A percentile compares a stretch with the other conserved stretches of the same genome.
Conservation (phyloP, 53 echinoderm and acorn worm genomes). For the Arbacia lixula region DNA sequence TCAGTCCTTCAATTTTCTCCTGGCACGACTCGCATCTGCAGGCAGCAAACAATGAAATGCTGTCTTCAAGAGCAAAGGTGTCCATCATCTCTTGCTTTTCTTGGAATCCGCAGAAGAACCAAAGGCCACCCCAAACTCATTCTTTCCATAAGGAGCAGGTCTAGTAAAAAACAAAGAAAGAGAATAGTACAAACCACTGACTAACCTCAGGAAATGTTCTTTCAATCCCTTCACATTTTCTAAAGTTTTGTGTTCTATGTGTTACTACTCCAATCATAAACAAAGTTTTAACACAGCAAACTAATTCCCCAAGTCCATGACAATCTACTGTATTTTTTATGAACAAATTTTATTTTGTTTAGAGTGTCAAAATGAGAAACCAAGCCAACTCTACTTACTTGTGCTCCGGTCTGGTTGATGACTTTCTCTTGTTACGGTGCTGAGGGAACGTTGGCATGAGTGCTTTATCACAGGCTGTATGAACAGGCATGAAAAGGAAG, state of each 20-base stretch:
- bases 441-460: slow-evolving; percentile 99
- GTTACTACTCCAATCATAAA: no score
- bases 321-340: no score
- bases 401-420: slow-evolving; percentile 40
- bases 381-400: slow-evolving; percentile 18
- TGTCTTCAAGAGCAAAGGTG: no score
- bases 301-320: no score
- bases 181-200: not conserved
- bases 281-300: no score
- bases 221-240: no score
- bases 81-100: slow-evolving; percentile 80
- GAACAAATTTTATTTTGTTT: no score
- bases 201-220: no score
- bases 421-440: slow-evolving; percentile 97
- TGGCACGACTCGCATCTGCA: no score
- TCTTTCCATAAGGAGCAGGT: slow-evolving; percentile 66
- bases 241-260: no score
- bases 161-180: slow-evolving; percentile 4
- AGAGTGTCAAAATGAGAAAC: slow-evolving; percentile 3
- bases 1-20: no score
- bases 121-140: slow-evolving; percentile 87
- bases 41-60: no score
- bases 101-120: slow-evolving; percentile 65
- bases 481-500: not conserved
- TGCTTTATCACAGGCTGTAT: slow-evolving; percentile 88